Percentiles rank a stretch among this genome's conserved stretches.
phyloP scores from a whole-genome alignment of 2,113 vertebrate genomes.

The crab-eating macaque (Macaca fascicularis) region DNA sequence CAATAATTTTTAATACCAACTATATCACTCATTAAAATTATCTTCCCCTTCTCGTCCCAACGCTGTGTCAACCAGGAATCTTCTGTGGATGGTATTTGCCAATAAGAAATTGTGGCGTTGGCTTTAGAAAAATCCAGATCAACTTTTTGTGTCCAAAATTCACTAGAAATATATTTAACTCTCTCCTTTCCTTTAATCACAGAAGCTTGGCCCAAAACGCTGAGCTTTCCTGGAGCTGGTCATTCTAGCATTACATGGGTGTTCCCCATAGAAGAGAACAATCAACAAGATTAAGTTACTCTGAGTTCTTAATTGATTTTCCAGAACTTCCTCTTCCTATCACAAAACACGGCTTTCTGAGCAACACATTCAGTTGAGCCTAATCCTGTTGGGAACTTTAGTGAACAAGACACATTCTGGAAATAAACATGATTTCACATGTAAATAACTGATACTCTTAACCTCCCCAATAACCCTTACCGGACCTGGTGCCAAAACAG shows the following conservation, averaged over 20 bases:
- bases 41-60: neutral
- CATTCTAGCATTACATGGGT: constrained; percentile 36
- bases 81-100: neutral
- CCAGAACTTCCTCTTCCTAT: constrained; percentile 73
- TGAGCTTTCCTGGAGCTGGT: constrained; percentile 36
- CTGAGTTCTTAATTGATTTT: constrained; percentile 72
- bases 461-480: neutral
- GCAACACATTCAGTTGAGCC: neutral
- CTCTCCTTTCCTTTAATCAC: neutral
- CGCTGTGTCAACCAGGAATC: neutral
- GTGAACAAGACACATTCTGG: neutral
- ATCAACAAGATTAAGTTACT: constrained; percentile 75
- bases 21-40: neutral
- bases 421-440: constrained; percentile 27
- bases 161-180: neutral
- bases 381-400: neutral
- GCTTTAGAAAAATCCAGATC: neutral
- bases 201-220: neutral
- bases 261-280: constrained; percentile 64
- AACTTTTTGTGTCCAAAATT: neutral
- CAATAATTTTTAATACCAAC: neutral
- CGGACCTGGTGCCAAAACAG: neutral
- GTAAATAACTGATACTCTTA: neutral
- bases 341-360: constrained; percentile 51
- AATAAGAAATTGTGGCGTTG: neutral